Base-by-base conservation (phyloP, 2,888 invertebrate species). In the Agriopis leucophaearia region DNA sequence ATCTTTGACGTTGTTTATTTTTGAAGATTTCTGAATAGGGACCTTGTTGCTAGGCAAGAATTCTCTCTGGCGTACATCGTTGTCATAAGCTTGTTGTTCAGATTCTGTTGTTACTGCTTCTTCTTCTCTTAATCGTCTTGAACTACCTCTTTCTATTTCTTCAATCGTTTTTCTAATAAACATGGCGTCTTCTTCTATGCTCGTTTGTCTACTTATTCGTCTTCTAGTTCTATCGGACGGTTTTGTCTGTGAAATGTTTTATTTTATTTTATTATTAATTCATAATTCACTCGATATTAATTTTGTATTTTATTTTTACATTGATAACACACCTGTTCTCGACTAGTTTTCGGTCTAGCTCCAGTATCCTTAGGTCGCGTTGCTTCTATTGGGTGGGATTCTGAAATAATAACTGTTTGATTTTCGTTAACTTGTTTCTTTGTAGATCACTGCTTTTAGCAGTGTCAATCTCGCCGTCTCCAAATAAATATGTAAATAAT, bases 121-220 rank as follows among this genome's bases (percentile, higher is more conserved):
- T 27, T 83, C 80, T 65, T 85, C 85, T 74, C 80, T 89, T 45
- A 87, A 88, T 40, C 89, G 86, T 65, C 79, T 84, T 36, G 90
- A 88, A 73, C 91, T 89, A 10, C 87, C 89, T 79, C 92, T 86
- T 83, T 92, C 93, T 73, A 94, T 90, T 87, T 93, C 93, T 85
- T 92, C 91, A 69, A 94, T 94, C 6, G 94, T 89, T 84, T 92
- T 88, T 75, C 92, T 87, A 13, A 93, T 94, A 68, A 92, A 91
- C 72, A 88, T 86, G 0, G 94, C 94, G 65, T 94, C 94, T 82
- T 93, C 93, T 82, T 94, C 94, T 71, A 92, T 88, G 60, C 94
- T 94, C 1, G 88, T 83, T 70, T 93, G 93, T 64, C 91, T 82
- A n/a, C 76, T 80, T 38, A 92, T 79, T 84, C 88, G 84, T 78